Evolutionary conservation across 2,888 invertebrate genomes (phyloP).

Genomic region (Bunonema sp.): DNA sequence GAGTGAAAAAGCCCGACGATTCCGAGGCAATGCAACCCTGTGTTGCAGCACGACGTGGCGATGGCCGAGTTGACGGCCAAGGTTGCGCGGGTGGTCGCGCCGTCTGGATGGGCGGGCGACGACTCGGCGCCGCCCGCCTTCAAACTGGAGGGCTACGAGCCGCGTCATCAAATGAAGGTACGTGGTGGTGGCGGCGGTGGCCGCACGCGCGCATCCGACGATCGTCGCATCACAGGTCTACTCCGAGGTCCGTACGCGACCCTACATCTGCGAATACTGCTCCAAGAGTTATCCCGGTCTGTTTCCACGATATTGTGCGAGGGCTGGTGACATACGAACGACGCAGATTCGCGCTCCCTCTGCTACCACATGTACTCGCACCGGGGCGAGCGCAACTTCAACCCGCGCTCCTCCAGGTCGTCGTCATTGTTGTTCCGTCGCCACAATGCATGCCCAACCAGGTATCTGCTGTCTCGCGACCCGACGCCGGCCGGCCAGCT

Average conservation of each 20-base stretch:
- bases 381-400: conserved; percentile 14
- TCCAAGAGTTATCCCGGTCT: conserved; percentile 36
- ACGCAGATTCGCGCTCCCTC: conserved; percentile 21
- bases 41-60: too few relatives aligned
- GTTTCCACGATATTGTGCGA: conserved; percentile 3
- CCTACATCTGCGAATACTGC: conserved; percentile 44
- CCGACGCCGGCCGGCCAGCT: too few relatives aligned
- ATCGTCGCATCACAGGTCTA: conserved; percentile 18
- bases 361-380: conserved; percentile 40
- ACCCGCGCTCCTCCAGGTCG: too few relatives aligned
- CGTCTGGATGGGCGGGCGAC: conserved; percentile 4
- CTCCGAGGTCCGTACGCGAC: conserved; percentile 33
- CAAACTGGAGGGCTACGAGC: conserved; percentile 32
- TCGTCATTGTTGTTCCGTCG: too few relatives aligned
- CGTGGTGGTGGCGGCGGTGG: too few relatives aligned
- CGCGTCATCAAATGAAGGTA: conserved; percentile 28
- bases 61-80: too few relatives aligned
- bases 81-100: conserved; percentile 5
- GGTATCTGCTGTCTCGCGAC: too few relatives aligned
- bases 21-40: too few relatives aligned
- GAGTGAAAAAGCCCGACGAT: too few relatives aligned
- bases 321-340: not conserved
- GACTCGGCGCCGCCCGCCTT: conserved; percentile 37
- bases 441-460: too few relatives aligned
- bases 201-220: too few relatives aligned